Conservation (phyloP, 2,797 vertebrate species). For the Sandelia bainsii region DNA sequence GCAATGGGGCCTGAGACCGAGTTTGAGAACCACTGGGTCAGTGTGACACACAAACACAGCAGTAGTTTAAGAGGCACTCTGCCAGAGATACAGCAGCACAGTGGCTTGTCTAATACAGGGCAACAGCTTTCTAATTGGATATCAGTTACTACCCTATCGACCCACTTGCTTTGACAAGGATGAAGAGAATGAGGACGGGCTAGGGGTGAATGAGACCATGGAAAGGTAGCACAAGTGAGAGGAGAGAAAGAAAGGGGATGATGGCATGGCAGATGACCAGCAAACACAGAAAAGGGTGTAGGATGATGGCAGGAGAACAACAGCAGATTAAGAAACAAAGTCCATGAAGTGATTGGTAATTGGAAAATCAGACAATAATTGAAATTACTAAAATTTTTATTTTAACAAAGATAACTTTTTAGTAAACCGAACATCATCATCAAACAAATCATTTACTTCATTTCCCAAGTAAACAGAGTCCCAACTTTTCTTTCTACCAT, state of each 20-base stretch:
- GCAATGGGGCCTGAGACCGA: too few species aligned
- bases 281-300: conserved; percentile 6
- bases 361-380: background rate
- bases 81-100: conserved; percentile 53
- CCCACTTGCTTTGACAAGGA: conserved; percentile 57
- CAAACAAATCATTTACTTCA: too few species aligned
- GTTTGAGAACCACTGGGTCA: too few species aligned
- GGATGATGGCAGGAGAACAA: conserved; percentile 9
- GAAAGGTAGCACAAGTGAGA: background rate
- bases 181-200: conserved; percentile 21
- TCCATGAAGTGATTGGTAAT: background rate
- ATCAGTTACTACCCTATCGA: conserved; percentile 65
- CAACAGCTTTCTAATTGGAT: conserved; percentile 65
- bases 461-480: too few species aligned
- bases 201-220: conserved; percentile 21
- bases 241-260: background rate
- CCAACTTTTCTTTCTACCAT: too few species aligned
- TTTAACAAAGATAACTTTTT: too few species aligned
- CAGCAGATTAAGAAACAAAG: background rate
- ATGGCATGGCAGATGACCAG: background rate
- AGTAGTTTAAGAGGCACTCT: conserved; percentile 43
- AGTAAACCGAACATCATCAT: too few species aligned
- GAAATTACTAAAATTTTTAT: background rate
- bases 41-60: conserved; percentile 9
- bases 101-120: conserved; percentile 63